Conservation (phyloP, 2,113 vertebrate species). For the Poicephalus gulielmi region DNA sequence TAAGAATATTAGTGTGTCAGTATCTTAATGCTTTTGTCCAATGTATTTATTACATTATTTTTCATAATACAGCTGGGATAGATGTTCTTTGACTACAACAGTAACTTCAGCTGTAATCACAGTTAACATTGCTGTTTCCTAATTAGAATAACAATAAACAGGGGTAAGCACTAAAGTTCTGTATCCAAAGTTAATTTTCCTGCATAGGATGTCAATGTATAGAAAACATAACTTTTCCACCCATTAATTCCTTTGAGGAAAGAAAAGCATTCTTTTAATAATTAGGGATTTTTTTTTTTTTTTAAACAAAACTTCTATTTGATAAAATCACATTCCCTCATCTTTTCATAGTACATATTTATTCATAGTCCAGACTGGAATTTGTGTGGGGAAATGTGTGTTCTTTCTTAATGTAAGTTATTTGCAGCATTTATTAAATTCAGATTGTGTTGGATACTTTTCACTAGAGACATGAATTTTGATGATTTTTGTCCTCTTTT, state of each 20-base stretch:
- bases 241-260: neutral
- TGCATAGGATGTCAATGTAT: neutral
- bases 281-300: neutral
- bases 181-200: neutral
- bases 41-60: neutral
- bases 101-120: neutral
- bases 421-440: conserved; percentile 3
- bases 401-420: neutral
- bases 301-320: neutral
- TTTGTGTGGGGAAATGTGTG: fast-evolving
- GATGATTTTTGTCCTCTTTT: conserved; percentile 4
- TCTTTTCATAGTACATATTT: neutral
- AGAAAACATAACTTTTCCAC: neutral
- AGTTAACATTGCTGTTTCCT: neutral
- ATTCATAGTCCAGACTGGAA: neutral
- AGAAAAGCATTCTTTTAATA: neutral
- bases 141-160: neutral
- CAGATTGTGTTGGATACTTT: neutral
- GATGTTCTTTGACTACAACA: neutral
- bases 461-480: conserved; percentile 1
- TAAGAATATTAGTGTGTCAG: neutral
- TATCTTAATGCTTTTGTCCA: neutral
- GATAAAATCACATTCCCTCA: neutral
- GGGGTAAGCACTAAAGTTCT: neutral
- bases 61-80: neutral